Base-by-base conservation (phyloP, 2,113 vertebrate genomes). In the Burhinus oedicnemus region DNA sequence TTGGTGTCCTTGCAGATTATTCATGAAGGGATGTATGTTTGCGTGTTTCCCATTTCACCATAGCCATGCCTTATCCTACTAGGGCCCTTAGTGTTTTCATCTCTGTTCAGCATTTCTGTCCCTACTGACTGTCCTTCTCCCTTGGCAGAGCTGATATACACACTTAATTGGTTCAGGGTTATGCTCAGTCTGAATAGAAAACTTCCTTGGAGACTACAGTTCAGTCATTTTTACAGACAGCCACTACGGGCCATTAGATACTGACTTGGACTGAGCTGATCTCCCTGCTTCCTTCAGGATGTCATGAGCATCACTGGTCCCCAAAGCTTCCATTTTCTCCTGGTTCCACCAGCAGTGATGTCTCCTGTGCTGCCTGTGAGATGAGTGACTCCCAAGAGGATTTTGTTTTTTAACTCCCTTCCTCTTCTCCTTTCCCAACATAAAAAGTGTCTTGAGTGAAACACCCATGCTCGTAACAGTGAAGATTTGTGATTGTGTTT, bases 401-500 rank as follows among this genome's bases (percentile, higher is more conserved):
- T 68, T 84, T 72, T 30, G 15, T 0, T 10, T 71, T 94, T 92
- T 44, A 80, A 30, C 58, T 80, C 23, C 5, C 17, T 68, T 77
- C 52, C 6, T 80, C 12, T 54, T 65, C 18, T 23, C 11, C 49
- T 83, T 74, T 57, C 36, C 57, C 78, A 42, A 30, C 12, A 5
- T 47, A 42, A 42, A 8, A 42, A 69, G 21, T 18, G 15, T 45
- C 38, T 60, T 4, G 3, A 42, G 42, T 45, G 47, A 51, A 68
- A 45, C 75, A 76, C 19, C 47, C 7, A 0, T 32, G 32, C 40
- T 61, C 4, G 0, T 20, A n/a, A 17, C 27, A 47, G n/a, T 20
- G 19, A 23, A 68, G 52, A 26, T 61, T 62, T 61, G 19, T 45
- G 71, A 20, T 54, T n/a, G 32, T 26, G 22, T 69, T 83, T 61